Percentiles rank a stretch among this genome's conserved stretches.
Conservation (phyloP, 2,797 vertebrate genomes). For the Microtus obscurus region DNA sequence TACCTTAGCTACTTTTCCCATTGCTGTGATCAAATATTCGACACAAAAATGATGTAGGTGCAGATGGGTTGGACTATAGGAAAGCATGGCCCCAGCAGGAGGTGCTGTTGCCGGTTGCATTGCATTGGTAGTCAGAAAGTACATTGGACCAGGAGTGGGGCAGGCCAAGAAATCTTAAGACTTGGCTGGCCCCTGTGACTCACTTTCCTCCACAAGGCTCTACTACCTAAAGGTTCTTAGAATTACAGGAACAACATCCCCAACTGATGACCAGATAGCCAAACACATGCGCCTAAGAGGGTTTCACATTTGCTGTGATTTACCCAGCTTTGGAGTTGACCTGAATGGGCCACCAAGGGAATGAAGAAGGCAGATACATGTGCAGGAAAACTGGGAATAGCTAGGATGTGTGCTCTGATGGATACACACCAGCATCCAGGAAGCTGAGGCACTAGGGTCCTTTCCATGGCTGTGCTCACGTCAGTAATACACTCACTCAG, state of each 20-base stretch:
- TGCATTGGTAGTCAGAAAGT: neutral
- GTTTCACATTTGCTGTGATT: neutral
- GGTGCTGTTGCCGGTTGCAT: neutral
- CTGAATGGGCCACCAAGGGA: neutral
- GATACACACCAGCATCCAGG: neutral
- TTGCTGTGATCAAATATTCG: neutral
- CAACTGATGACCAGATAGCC: neutral
- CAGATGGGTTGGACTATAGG: neutral
- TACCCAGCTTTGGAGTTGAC: neutral
- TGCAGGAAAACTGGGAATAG: neutral
- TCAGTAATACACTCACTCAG: neutral
- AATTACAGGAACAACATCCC: neutral
- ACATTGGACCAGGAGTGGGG: neutral
- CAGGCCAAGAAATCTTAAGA: neutral
- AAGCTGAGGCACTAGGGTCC: neutral
- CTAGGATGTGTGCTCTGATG: neutral
- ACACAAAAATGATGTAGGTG: neutral
- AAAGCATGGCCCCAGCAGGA: too few relatives aligned
- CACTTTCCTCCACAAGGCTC: neutral
- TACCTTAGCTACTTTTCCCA: neutral
- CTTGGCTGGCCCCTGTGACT: neutral
- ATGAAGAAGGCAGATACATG: neutral
- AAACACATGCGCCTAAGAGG: neutral
- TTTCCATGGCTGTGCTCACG: neutral
- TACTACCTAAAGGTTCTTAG: neutral